phyloP scores from a whole-genome alignment of 2,888 invertebrate species.

The Euzophera pinguis region DNA sequence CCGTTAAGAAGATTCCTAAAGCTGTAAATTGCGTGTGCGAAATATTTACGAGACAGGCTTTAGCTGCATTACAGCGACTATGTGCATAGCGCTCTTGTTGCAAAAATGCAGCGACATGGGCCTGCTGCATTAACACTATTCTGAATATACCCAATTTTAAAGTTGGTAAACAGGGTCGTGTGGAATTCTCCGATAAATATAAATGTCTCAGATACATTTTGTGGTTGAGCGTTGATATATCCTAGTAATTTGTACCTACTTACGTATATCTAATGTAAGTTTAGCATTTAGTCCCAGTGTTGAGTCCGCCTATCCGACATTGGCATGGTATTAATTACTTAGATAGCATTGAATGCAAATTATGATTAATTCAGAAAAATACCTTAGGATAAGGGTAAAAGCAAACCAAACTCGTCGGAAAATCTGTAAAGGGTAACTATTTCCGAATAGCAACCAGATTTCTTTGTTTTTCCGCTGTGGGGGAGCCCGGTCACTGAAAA shows the following conservation, averaged over 20 bases:
- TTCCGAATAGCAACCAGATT: slow-evolving; percentile 20
- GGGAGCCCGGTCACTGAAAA: slow-evolving; percentile 52
- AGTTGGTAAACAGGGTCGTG: background rate
- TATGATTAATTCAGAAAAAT: too few relatives aligned
- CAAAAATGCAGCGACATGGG: slow-evolving; percentile 60
- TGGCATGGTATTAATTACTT: too few relatives aligned
- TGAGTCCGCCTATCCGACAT: too few relatives aligned
- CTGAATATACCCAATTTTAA: slow-evolving; percentile 4
- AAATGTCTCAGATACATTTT: too few relatives aligned
- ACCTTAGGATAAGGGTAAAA: too few relatives aligned
- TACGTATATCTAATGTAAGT: too few relatives aligned
- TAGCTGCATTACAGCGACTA: slow-evolving; percentile 67
- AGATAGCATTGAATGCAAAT: too few relatives aligned
- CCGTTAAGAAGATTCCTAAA: slow-evolving; percentile 75
- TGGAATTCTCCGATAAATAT: too few relatives aligned
- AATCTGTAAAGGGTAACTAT: slow-evolving; percentile 14
- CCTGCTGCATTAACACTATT: slow-evolving; percentile 40
- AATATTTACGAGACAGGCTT: slow-evolving; percentile 77
- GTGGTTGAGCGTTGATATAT: too few relatives aligned
- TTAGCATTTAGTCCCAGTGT: too few relatives aligned
- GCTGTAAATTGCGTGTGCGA: slow-evolving; percentile 74
- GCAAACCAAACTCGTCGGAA: slow-evolving; percentile 7
- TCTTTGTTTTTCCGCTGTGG: slow-evolving; percentile 51
- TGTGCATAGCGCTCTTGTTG: slow-evolving; percentile 61
- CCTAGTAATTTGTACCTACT: too few relatives aligned